phyloP scores from a whole-genome alignment of 2,113 vertebrate genomes.

The Edolisoma coerulescens region DNA sequence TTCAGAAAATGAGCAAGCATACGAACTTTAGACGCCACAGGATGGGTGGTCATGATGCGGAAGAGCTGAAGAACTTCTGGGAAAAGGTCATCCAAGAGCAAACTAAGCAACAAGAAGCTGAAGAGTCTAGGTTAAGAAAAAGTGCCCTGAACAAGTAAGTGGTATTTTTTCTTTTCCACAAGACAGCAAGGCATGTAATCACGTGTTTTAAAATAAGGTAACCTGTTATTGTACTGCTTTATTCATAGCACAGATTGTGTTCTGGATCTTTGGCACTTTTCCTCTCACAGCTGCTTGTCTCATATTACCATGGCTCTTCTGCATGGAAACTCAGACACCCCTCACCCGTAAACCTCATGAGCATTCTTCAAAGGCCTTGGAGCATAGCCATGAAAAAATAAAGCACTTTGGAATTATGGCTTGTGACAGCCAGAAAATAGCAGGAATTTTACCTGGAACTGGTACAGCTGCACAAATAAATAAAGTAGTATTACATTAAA shows the following conservation, averaged over 20 bases:
- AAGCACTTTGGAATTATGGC: background rate
- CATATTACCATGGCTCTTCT: constrained; percentile 34
- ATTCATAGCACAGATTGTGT: constrained; percentile 57
- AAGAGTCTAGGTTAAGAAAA: constrained; percentile 50
- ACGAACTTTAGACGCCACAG: background rate
- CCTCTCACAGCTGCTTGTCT: constrained; percentile 46
- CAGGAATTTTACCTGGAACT: constrained; percentile 7
- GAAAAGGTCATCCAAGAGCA: constrained; percentile 59
- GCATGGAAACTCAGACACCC: constrained; percentile 32
- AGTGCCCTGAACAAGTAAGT: constrained; percentile 67
- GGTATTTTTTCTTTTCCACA: background rate
- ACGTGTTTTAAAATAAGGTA: constrained; percentile 1
- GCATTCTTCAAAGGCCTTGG: constrained; percentile 50
- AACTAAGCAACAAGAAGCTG: constrained; percentile 22
- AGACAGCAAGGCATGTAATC: background rate
- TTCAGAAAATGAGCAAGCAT: constrained; percentile 58
- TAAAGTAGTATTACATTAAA: background rate
- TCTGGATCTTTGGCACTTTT: constrained; percentile 30
- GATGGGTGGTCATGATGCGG: background rate
- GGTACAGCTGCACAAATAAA: background rate
- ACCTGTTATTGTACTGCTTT: constrained; percentile 40
- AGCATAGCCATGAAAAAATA: constrained; percentile 6
- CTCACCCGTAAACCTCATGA: constrained; percentile 9
- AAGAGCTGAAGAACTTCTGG: constrained; percentile 63
- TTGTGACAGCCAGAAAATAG: background rate